phyloP scores from a whole-genome alignment of 2,113 vertebrate species.

The Struthio camelus region DNA sequence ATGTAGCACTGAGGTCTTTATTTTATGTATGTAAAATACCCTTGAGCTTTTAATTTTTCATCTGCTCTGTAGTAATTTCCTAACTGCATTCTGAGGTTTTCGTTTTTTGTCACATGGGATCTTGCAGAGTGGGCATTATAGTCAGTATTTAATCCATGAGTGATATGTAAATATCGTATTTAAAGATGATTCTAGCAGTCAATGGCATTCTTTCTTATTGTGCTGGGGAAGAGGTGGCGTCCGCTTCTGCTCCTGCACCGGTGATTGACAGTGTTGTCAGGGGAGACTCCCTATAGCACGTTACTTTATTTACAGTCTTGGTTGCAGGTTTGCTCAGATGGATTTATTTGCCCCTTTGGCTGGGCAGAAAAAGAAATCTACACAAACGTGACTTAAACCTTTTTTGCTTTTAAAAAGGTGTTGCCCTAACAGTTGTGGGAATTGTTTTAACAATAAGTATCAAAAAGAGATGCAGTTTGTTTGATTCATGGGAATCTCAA shows the following conservation, averaged over 20 bases:
- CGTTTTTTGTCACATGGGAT: background rate
- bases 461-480: background rate
- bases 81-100: background rate
- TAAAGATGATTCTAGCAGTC: background rate
- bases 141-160: background rate
- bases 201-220: background rate
- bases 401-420: background rate
- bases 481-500: background rate
- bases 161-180: conserved; percentile 28
- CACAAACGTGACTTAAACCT: background rate
- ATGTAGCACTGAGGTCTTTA: background rate
- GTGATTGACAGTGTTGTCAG: background rate
- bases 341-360: background rate
- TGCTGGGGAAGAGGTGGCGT: background rate
- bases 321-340: conserved; percentile 11
- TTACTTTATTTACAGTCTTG: background rate
- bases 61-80: background rate
- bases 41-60: background rate
- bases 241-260: background rate
- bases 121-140: background rate
- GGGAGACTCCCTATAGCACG: background rate
- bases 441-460: background rate
- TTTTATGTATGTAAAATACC: background rate
- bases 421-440: background rate
- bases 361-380: background rate